Conservation (phyloP, 2,888 invertebrate genomes). For the Actias luna region DNA sequence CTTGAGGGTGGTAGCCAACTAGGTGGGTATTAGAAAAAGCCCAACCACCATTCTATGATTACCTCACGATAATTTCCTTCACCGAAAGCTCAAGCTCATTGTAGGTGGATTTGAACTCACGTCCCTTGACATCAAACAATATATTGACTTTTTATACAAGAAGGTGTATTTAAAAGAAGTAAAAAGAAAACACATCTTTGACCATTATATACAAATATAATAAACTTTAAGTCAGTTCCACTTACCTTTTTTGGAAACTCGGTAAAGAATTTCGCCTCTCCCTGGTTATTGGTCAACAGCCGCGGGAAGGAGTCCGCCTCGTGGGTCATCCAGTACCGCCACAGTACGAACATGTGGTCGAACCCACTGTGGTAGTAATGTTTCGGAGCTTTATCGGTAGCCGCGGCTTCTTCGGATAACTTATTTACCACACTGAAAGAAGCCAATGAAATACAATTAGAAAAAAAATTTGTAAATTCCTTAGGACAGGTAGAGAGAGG, state of each 20-base stretch:
- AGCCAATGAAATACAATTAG: background rate
- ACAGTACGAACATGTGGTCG: constrained; percentile 84
- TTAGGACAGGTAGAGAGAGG: too few species aligned
- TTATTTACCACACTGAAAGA: constrained; percentile 51
- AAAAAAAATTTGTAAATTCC: too few species aligned
- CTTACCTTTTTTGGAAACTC: constrained; percentile 82
- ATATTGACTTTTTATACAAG: too few species aligned
- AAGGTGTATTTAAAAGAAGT: too few species aligned
- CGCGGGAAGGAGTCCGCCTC: constrained; percentile 84
- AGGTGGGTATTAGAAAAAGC: too few species aligned
- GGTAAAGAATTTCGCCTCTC: constrained; percentile 68
- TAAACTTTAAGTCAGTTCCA: background rate
- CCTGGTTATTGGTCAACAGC: constrained; percentile 84
- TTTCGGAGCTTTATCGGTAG: constrained; percentile 48
- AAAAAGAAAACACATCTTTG: background rate
- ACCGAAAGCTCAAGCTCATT: too few species aligned
- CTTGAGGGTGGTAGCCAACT: too few species aligned
- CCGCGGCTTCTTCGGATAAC: constrained; percentile 36
- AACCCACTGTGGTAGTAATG: constrained; percentile 66
- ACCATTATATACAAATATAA: background rate
- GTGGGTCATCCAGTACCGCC: constrained; percentile 89
- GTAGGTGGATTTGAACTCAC: too few species aligned
- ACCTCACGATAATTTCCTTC: too few species aligned
- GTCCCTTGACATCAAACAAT: too few species aligned
- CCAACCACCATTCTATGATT: too few species aligned